Conservation (phyloP, 2,797 vertebrate species). For the Lagorchestes hirsutus region DNA sequence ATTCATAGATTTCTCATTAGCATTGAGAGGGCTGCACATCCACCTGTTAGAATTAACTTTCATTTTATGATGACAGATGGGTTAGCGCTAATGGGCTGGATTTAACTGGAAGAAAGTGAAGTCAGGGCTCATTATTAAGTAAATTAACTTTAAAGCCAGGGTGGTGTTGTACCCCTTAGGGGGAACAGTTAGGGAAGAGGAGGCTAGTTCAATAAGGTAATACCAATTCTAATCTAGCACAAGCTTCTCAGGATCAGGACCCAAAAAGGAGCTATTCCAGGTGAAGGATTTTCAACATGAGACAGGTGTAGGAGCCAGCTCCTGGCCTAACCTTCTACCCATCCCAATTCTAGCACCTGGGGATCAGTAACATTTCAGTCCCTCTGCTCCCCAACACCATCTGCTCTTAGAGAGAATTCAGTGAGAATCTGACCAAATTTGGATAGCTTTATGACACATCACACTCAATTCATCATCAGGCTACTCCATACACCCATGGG, state of each 20-base stretch:
- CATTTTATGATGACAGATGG: constrained; percentile 66
- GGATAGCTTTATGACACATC: constrained; percentile 42
- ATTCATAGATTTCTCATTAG: constrained; percentile 75
- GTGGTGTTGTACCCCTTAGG: neutral
- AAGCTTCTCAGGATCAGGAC: neutral
- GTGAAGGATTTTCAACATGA: neutral
- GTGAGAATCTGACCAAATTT: neutral
- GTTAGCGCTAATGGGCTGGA: constrained; percentile 70
- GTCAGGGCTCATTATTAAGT: constrained; percentile 62
- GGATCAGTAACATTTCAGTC: constrained; percentile 4
- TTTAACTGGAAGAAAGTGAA: constrained; percentile 58
- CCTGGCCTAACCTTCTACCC: neutral
- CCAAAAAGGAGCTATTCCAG: neutral
- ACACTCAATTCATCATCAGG: neutral
- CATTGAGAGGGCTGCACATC: constrained; percentile 63
- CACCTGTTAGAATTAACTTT: constrained; percentile 69
- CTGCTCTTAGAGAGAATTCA: constrained; percentile 39
- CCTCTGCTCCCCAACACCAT: constrained; percentile 20
- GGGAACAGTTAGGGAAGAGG: constrained; percentile 21
- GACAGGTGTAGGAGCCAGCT: neutral
- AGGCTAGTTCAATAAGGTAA: neutral
- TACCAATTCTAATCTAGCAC: neutral
- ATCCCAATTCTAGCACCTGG: neutral
- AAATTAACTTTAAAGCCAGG: constrained; percentile 58
- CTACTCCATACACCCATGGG: neutral